Percentiles rank a stretch among this genome's conserved stretches.
Conservation (phyloP, 2,888 invertebrate genomes). For the Heliconius sara region DNA sequence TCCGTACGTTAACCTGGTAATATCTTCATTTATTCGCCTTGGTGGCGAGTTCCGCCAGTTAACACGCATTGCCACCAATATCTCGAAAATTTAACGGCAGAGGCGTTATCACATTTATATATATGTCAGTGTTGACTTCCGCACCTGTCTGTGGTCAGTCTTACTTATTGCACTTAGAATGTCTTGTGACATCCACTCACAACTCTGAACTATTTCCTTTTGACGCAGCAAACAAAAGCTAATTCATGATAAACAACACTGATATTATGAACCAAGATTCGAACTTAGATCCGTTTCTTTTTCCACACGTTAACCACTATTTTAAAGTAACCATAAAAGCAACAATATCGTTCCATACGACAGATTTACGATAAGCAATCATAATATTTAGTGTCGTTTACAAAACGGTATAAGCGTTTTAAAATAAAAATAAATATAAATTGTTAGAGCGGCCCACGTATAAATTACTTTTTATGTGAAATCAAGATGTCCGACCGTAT, state of each 20-base stretch:
- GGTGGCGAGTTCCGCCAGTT: not conserved
- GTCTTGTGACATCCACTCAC: too few relatives aligned
- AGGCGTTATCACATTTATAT: too few relatives aligned
- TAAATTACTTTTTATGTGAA: slow-evolving; percentile 79
- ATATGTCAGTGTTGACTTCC: too few relatives aligned
- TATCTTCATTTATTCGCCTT: not conserved
- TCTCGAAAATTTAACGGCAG: too few relatives aligned
- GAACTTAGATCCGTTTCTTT: not conserved
- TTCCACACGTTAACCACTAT: not conserved
- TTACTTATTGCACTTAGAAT: too few relatives aligned
- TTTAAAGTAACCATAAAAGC: not conserved
- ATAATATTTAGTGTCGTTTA: slow-evolving; percentile 73
- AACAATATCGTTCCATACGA: slow-evolving; percentile 48
- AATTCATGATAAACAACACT: not conserved
- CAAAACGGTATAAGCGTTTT: slow-evolving; percentile 64
- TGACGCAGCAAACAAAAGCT: too few relatives aligned
- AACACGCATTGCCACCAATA: not conserved
- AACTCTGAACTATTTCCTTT: too few relatives aligned
- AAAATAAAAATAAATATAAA: slow-evolving; percentile 67
- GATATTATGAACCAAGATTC: not conserved
- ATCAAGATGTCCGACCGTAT: slow-evolving; percentile 77
- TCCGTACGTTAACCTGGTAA: not conserved
- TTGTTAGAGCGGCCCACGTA: slow-evolving; percentile 58
- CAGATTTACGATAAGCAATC: slow-evolving; percentile 74
- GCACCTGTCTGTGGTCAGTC: too few relatives aligned